Conservation (phyloP, 2,888 invertebrate species). For the Thereva nobilitata region DNA sequence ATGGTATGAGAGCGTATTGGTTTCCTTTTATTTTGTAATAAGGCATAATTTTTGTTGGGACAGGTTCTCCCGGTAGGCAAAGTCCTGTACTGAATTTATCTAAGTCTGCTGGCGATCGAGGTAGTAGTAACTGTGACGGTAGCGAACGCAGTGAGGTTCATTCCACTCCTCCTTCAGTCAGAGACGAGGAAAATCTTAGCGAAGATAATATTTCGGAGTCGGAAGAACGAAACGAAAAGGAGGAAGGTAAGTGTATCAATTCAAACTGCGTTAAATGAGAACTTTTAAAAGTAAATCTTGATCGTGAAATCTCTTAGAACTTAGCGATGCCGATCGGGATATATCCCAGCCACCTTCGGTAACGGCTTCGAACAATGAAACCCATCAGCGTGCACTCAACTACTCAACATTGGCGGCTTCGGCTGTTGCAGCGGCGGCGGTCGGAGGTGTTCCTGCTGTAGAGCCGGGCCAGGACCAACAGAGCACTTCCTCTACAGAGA, state of each 20-base stretch:
- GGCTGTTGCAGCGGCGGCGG: conserved; percentile 60
- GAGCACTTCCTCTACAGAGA: conserved; percentile 84
- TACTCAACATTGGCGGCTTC: conserved; percentile 76
- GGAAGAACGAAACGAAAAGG: conserved; percentile 82
- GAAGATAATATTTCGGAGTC: conserved; percentile 87
- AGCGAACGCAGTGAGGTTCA: conserved; percentile 66
- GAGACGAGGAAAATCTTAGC: conserved; percentile 76
- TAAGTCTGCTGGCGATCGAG: conserved; percentile 82
- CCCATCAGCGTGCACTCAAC: conserved; percentile 72
- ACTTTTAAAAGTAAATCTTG: background rate
- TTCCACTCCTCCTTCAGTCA: conserved; percentile 65
- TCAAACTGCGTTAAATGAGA: background rate
- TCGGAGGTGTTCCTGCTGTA: conserved; percentile 50
- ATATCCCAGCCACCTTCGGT: conserved; percentile 67
- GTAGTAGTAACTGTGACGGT: conserved; percentile 66
- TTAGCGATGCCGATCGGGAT: conserved; percentile 76
- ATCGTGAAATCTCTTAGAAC: conserved; percentile 56
- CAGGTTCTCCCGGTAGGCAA: conserved; percentile 80
- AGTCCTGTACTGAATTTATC: conserved; percentile 92
- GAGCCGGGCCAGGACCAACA: conserved; percentile 65
- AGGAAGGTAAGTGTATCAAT: conserved; percentile 62
- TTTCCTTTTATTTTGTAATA: conserved; percentile 1
- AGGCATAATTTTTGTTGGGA: conserved; percentile 28
- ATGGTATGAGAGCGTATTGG: conserved; percentile 65
- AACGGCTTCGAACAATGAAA: conserved; percentile 58